phyloP scores from a whole-genome alignment of 2,797 vertebrate species.

The Poecilia picta region DNA sequence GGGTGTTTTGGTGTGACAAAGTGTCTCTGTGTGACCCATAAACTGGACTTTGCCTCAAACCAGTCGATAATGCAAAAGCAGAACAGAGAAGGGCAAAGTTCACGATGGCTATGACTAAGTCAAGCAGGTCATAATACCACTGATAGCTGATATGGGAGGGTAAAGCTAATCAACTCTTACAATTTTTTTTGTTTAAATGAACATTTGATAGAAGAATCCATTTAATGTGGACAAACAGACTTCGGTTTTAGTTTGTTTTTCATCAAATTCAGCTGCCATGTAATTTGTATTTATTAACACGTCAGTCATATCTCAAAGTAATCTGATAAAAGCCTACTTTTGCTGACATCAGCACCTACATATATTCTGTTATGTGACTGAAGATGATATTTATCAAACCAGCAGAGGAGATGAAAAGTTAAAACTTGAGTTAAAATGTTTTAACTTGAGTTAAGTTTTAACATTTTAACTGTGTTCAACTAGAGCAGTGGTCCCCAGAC shows the following conservation, averaged over 20 bases:
- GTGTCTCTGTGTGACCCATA: conserved; percentile 33
- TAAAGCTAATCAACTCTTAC: background rate
- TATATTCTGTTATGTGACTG: background rate
- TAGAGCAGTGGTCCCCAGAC: too few species aligned
- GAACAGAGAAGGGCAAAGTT: conserved; percentile 67
- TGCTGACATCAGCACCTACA: background rate
- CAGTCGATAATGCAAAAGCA: conserved; percentile 60
- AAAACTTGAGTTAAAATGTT: too few species aligned
- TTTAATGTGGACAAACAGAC: background rate
- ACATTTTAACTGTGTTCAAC: too few species aligned
- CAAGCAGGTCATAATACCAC: background rate
- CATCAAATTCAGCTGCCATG: background rate
- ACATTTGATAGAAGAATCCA: background rate
- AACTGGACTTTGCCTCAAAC: conserved; percentile 71
- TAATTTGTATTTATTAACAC: background rate
- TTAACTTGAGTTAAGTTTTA: too few species aligned
- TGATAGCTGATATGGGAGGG: background rate
- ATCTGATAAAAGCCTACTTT: background rate
- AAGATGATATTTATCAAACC: background rate
- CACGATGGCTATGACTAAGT: conserved; percentile 21
- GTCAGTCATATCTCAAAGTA: background rate
- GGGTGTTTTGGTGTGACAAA: conserved; percentile 17
- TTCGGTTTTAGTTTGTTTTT: background rate
- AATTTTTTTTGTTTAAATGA: background rate
- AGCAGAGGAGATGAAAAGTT: too few species aligned